Evolutionary conservation across 2,888 invertebrate species (phyloP).

Genomic region (Mantis religiosa): DNA sequence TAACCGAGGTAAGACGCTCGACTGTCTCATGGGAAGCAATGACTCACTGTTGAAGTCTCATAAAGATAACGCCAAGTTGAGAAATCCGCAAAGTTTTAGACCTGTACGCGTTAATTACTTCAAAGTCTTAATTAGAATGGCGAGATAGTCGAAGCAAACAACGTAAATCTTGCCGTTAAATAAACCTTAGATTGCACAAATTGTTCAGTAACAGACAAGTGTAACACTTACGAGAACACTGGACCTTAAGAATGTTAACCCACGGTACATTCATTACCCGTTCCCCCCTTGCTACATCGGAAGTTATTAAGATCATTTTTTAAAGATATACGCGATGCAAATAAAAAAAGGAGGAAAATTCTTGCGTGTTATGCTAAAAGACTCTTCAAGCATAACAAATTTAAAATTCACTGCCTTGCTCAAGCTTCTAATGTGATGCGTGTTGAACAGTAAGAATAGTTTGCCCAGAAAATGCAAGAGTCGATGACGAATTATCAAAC

Average conservation of each 20-base stretch:
- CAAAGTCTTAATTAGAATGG: not conserved
- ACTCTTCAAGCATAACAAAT: not conserved
- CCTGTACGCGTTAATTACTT: not conserved
- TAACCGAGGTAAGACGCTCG: no score
- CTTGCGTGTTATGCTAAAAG: not conserved
- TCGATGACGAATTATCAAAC: no score
- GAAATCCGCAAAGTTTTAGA: not conserved
- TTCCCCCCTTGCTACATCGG: not conserved
- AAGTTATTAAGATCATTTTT: not conserved
- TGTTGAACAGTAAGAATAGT: not conserved
- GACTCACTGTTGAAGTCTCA: not conserved
- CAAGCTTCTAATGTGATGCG: not conserved
- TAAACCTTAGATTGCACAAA: not conserved
- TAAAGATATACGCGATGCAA: not conserved
- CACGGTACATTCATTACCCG: not conserved
- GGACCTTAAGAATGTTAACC: not conserved
- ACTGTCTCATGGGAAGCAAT: no score
- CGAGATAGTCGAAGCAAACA: not conserved
- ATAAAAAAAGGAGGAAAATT: not conserved
- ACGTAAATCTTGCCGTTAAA: not conserved
- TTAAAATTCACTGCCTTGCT: not conserved
- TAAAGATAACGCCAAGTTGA: not conserved
- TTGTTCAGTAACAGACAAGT: not conserved
- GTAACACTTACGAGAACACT: not conserved
- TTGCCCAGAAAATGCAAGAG: no score